Conservation (phyloP, 2,113 vertebrate genomes). For the Dendrocopos noguchii region DNA sequence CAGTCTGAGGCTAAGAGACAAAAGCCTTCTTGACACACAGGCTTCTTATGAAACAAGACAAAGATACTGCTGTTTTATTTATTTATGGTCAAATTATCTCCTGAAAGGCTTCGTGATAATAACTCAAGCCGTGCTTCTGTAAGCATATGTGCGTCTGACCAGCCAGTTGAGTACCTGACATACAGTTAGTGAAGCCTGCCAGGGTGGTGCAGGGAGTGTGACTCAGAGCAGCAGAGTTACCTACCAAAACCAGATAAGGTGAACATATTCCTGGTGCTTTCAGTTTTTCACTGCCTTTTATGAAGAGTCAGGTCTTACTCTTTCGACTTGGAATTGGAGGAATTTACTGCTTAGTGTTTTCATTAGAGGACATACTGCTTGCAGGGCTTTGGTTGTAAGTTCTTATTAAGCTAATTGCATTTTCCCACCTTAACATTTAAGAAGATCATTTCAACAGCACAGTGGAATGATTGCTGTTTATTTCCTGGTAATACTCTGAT, state of each 20-base stretch:
- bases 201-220: rapidly evolving
- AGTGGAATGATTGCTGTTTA: neutral
- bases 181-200: neutral
- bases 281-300: neutral
- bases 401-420: neutral
- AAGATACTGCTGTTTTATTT: neutral
- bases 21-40: rapidly evolving
- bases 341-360: neutral
- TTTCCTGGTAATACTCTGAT: neutral
- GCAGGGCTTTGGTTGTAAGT: neutral
- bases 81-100: neutral
- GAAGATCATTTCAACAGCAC: neutral
- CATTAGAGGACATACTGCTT: neutral
- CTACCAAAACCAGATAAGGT: neutral
- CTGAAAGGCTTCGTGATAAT: neutral
- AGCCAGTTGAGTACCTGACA: neutral
- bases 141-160: neutral
- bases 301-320: neutral
- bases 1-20: neutral
- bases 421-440: neutral
- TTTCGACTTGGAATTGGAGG: neutral
- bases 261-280: neutral
- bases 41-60: neutral
- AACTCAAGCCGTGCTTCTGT: neutral
- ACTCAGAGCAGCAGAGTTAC: neutral